Evolutionary conservation across 2,113 vertebrate genomes (phyloP).

Genomic region (Genyomyrus donnyi): DNA sequence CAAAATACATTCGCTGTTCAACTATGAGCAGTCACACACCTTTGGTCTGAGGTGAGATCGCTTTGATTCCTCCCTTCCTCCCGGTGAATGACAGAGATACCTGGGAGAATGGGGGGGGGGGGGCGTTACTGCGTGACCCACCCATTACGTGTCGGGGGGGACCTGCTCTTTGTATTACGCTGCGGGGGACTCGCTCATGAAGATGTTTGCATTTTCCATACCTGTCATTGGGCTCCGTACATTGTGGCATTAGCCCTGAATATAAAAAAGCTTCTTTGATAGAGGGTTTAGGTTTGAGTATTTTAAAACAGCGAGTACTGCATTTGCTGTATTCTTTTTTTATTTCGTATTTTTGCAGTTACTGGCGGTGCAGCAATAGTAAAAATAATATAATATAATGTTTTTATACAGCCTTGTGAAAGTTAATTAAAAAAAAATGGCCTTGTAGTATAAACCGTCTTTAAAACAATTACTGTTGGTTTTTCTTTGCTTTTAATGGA

Average conservation of each 20-base stretch:
- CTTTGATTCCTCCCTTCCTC: neutral
- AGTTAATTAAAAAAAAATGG: neutral
- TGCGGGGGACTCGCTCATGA: slow-evolving; percentile 34
- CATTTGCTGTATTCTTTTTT: neutral
- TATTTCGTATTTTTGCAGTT: neutral
- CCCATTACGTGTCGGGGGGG: slow-evolving; percentile 32
- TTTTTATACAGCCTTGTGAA: neutral
- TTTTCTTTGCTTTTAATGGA: neutral
- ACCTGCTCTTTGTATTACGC: neutral
- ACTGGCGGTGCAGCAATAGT: neutral
- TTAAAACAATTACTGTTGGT: neutral
- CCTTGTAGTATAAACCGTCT: neutral
- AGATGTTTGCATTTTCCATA: slow-evolving; percentile 31
- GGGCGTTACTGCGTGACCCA: slow-evolving; percentile 17
- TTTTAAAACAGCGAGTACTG: neutral
- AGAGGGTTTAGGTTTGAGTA: neutral
- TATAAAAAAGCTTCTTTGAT: neutral
- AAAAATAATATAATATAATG: neutral
- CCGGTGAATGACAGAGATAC: slow-evolving; percentile 3
- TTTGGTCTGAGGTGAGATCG: slow-evolving; percentile 88
- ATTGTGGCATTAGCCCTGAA: neutral
- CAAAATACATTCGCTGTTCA: slow-evolving; percentile 90
- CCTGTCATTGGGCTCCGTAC: neutral
- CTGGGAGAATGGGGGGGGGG: neutral
- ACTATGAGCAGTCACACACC: slow-evolving; percentile 87